Conservation (phyloP, 2,888 invertebrate genomes). For the Anarsia innoxiella region DNA sequence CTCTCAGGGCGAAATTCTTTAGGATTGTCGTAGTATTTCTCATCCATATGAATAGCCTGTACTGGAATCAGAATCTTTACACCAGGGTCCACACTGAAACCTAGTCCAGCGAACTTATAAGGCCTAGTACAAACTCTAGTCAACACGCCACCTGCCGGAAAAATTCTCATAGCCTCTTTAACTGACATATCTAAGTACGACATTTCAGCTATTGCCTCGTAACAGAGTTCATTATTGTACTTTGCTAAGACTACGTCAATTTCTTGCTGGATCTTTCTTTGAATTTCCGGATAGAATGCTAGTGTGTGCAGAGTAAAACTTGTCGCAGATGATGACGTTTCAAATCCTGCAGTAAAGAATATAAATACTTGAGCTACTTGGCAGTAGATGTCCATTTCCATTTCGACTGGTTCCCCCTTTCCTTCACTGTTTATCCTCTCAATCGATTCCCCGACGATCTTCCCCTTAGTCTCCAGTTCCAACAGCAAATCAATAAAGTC, state of each 20-base stretch:
- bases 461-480: conserved; percentile 27
- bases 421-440: conserved; percentile 27
- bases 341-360: conserved; percentile 28
- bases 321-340: conserved; percentile 36
- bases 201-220: conserved; percentile 34
- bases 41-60: conserved; percentile 47
- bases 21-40: conserved; percentile 44
- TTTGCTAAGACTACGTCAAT: conserved; percentile 29
- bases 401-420: conserved; percentile 20
- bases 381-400: conserved; percentile 21
- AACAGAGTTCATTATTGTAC: conserved; percentile 26
- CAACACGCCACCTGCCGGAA: conserved; percentile 23
- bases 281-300: conserved; percentile 38
- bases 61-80: conserved; percentile 45
- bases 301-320: conserved; percentile 38
- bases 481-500: conserved; percentile 33
- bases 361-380: conserved; percentile 14
- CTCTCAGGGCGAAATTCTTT: conserved; percentile 28
- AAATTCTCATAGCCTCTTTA: conserved; percentile 27
- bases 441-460: conserved; percentile 28
- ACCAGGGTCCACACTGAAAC: conserved; percentile 41
- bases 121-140: conserved; percentile 18
- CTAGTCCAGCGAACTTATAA: conserved; percentile 28
- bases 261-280: conserved; percentile 35
- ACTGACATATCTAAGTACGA: conserved; percentile 31